These are phyloP conservation scores for Pantherophis guttatus DNA, from an alignment of 2,113 vertebrate genomes.

Conservation along the genomic window DNA sequence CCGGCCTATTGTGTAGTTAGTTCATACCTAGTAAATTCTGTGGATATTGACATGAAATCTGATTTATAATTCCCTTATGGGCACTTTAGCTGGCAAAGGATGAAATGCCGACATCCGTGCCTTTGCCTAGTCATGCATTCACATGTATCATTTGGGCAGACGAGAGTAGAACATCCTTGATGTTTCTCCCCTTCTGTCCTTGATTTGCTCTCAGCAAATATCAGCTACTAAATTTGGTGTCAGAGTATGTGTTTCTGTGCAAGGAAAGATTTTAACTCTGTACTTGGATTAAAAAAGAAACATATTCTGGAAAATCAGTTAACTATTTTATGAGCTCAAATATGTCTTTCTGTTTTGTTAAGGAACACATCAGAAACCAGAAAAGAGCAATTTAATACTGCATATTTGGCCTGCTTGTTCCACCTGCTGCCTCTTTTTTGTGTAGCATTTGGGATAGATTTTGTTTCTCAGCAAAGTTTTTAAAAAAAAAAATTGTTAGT, in stretches of 20 bases:
- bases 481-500: slow-evolving; percentile 47
- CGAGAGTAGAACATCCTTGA: slow-evolving; percentile 40
- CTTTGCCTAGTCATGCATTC: background rate
- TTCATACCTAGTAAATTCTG: background rate
- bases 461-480: slow-evolving; percentile 22
- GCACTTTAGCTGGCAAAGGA: background rate
- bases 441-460: fast-evolving
- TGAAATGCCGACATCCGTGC: slow-evolving; percentile 26
- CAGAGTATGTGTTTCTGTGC: fast-evolving
- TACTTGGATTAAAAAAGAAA: slow-evolving; percentile 17
- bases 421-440: slow-evolving; percentile 37
- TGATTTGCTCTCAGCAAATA: slow-evolving; percentile 47
- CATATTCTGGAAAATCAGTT: background rate
- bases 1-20: background rate
- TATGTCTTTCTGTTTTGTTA: slow-evolving; percentile 22
- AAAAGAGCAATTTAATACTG: slow-evolving; percentile 9
- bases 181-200: slow-evolving; percentile 44
- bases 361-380: slow-evolving; percentile 43
- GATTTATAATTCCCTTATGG: background rate
- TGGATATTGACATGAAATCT: background rate
- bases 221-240: slow-evolving; percentile 5
- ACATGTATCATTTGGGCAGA: slow-evolving; percentile 41
- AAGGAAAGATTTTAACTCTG: background rate
- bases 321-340: slow-evolving; percentile 14
- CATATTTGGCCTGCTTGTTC: slow-evolving; percentile 31